Conservation (phyloP, 2,113 vertebrate genomes). For the Erythrocercus mccallii region DNA sequence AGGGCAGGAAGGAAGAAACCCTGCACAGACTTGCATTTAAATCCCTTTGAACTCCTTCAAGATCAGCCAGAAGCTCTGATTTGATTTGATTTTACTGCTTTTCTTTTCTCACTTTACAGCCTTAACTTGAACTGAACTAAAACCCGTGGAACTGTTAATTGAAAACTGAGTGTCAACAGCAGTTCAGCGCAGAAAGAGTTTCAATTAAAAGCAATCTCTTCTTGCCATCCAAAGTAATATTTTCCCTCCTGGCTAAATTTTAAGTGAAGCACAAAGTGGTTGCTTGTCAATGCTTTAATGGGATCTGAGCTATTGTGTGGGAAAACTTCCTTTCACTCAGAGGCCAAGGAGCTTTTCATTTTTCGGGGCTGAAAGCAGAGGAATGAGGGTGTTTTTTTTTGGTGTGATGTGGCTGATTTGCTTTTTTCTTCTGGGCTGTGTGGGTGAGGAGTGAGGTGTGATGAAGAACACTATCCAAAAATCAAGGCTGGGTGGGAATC, state of each 20-base stretch:
- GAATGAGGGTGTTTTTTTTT: not conserved
- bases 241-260: constrained; percentile 55
- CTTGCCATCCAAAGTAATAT: not conserved
- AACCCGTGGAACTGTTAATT: constrained; percentile 23
- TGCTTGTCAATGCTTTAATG: constrained; percentile 49
- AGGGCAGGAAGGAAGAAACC: not conserved
- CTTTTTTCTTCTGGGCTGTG: not conserved
- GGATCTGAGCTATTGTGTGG: constrained; percentile 33
- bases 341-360: constrained; percentile 18
- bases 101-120: not conserved
- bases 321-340: constrained; percentile 31
- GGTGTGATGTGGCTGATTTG: not conserved
- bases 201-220: constrained; percentile 44
- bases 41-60: not conserved
- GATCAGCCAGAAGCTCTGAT: not conserved
- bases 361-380: not conserved
- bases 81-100: not conserved
- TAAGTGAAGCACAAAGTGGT: constrained; percentile 41
- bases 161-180: constrained; percentile 32
- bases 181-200: not conserved
- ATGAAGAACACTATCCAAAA: not conserved
- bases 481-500: not conserved
- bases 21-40: not conserved
- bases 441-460: not conserved
- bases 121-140: not conserved